phyloP scores from a whole-genome alignment of 2,113 vertebrate species.

The Hippocampus comes region DNA sequence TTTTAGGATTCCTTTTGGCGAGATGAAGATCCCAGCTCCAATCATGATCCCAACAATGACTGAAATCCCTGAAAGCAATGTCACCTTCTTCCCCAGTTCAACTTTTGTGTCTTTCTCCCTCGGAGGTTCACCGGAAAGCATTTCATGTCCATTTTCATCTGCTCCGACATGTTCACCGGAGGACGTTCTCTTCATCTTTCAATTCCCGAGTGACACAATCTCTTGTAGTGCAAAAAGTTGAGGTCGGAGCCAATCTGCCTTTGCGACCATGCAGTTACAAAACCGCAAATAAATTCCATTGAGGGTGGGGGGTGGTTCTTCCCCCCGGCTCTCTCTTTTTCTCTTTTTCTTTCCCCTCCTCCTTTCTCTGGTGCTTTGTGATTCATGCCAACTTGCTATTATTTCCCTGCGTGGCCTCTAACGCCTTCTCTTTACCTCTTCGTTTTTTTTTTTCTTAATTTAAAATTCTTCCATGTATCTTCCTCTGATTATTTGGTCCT shows the following conservation, averaged over 20 bases:
- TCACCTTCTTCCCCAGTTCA: slow-evolving; percentile 88
- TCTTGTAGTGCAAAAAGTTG: neutral
- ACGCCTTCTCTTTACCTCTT: neutral
- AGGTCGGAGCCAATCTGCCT: neutral
- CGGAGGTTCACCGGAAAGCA: slow-evolving; percentile 19
- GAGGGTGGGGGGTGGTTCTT: neutral
- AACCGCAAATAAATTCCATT: slow-evolving; percentile 16
- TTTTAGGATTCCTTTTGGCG: slow-evolving; percentile 90
- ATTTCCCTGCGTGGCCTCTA: neutral
- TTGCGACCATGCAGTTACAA: slow-evolving; percentile 10
- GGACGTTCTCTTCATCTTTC: slow-evolving; percentile 76
- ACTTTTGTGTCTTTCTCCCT: slow-evolving; percentile 67
- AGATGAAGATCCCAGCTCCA: slow-evolving; percentile 96
- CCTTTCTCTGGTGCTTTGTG: neutral
- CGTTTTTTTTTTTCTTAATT: neutral
- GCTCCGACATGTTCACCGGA: slow-evolving; percentile 46
- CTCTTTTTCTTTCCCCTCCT: neutral
- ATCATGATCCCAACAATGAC: slow-evolving; percentile 95
- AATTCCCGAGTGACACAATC: neutral
- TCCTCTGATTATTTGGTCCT: neutral
- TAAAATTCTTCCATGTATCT: neutral
- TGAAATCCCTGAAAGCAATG: slow-evolving; percentile 85
- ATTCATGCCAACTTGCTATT: neutral
- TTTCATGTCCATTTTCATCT: slow-evolving; percentile 7
- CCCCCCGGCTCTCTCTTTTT: neutral